phyloP scores from a whole-genome alignment of 2,888 invertebrate genomes.

The Noctua fimbriata region DNA sequence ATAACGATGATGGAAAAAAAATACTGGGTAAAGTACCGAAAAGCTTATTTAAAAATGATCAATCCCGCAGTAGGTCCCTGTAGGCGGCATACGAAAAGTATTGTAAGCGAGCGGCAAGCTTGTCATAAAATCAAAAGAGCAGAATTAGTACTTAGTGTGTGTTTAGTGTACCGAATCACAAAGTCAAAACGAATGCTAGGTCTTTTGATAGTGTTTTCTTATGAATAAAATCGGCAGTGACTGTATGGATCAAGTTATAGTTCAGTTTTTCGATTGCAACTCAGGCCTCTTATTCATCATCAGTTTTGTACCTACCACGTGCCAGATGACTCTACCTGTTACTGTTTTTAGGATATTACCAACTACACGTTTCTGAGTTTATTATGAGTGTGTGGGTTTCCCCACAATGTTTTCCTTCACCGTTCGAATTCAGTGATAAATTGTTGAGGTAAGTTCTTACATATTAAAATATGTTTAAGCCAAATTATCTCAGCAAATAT shows the following conservation, averaged over 20 bases:
- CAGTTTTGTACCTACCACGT: constrained; percentile 19
- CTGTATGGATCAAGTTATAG: constrained; percentile 1
- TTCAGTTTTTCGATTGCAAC: neutral
- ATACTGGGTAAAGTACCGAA: neutral
- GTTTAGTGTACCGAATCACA: neutral
- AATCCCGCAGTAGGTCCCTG: neutral
- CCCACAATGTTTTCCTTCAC: constrained; percentile 53
- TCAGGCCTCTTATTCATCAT: constrained; percentile 25
- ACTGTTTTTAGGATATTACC: constrained; percentile 46
- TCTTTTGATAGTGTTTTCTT: neutral
- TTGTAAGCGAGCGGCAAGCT: neutral
- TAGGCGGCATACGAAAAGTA: neutral
- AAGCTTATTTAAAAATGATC: neutral
- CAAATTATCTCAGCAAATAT: constrained; percentile 1
- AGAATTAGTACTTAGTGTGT: neutral
- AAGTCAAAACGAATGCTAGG: neutral
- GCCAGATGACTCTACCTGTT: constrained; percentile 43
- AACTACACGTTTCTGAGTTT: constrained; percentile 42
- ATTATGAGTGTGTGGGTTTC: constrained; percentile 56
- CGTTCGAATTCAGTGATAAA: constrained; percentile 28
- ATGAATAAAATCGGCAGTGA: neutral
- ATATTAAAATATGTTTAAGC: constrained; percentile 18
- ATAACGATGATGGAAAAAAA: neutral
- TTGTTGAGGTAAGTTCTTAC: constrained; percentile 6
- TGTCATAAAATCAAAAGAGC: neutral